These are phyloP conservation scores for Prunella fulvescens DNA, from an alignment of 2,113 vertebrate genomes.

Conservation along the genomic window DNA sequence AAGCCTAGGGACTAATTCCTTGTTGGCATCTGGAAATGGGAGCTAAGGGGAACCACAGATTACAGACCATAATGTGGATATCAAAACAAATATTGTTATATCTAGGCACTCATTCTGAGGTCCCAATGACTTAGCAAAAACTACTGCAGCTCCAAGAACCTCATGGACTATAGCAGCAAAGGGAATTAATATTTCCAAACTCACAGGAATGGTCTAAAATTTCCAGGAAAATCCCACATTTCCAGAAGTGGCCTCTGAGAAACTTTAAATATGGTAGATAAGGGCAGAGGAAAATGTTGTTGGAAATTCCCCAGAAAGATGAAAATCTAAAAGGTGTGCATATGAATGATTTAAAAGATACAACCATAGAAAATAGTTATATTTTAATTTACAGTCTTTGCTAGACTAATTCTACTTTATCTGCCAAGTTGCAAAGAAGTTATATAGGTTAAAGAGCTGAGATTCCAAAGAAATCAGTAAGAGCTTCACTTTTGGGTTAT, in stretches of 20 bases:
- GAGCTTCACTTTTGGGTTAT: not conserved
- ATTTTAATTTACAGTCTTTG: not conserved
- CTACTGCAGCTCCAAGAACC: not conserved
- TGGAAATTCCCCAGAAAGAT: not conserved
- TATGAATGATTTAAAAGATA: not conserved
- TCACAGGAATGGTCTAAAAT: not conserved
- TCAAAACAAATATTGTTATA: not conserved
- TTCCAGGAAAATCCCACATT: not conserved
- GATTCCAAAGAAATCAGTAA: not conserved
- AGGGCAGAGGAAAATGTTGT: not conserved
- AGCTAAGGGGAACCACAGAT: fast-evolving
- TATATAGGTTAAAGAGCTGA: not conserved
- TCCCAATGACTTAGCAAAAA: not conserved
- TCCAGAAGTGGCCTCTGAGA: not conserved
- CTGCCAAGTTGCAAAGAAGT: not conserved
- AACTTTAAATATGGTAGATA: not conserved
- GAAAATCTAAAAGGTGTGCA: not conserved
- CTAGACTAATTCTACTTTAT: not conserved
- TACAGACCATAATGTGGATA: not conserved
- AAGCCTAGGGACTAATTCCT: not conserved
- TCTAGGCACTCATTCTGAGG: not conserved
- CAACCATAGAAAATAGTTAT: fast-evolving
- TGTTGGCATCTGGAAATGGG: not conserved
- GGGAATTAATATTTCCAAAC: not conserved
- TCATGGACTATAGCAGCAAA: not conserved